phyloP scores from a whole-genome alignment of 2,888 invertebrate genomes.

The Scrobipalpa costella region DNA sequence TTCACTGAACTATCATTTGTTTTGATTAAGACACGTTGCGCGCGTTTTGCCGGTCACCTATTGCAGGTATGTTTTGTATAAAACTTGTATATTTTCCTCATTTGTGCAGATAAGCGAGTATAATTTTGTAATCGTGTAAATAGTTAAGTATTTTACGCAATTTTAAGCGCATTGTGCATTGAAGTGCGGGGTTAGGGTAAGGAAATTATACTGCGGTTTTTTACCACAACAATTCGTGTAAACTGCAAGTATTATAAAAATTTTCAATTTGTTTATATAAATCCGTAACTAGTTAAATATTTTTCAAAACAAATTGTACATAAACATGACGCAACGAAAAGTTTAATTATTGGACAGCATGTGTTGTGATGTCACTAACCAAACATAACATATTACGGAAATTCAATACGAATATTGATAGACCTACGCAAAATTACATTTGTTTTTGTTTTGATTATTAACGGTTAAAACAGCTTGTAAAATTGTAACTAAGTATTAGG shows the following conservation, averaged over 20 bases:
- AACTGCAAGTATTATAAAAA: conserved; percentile 41
- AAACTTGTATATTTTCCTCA: conserved; percentile 16
- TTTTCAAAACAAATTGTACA: neutral
- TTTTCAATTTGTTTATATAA: conserved; percentile 42
- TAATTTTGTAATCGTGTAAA: conserved; percentile 23
- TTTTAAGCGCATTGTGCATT: conserved; percentile 39
- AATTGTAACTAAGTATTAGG: too few species aligned
- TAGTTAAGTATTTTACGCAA: conserved; percentile 25
- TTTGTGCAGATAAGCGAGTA: neutral
- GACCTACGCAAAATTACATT: neutral
- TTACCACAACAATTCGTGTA: conserved; percentile 47
- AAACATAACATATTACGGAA: neutral
- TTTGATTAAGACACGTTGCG: conserved; percentile 63
- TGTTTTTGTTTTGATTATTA: neutral
- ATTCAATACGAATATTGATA: conserved; percentile 6
- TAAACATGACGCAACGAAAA: neutral
- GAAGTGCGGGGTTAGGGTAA: conserved; percentile 36
- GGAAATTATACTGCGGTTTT: conserved; percentile 54
- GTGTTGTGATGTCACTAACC: neutral
- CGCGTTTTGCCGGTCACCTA: conserved; percentile 57
- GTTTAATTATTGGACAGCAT: neutral
- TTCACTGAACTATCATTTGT: conserved; percentile 61
- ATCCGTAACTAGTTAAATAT: conserved; percentile 10
- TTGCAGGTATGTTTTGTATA: conserved; percentile 63
- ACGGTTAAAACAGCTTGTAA: neutral